Conservation (phyloP, 2,888 invertebrate species). For the Mythimna lalbum region DNA sequence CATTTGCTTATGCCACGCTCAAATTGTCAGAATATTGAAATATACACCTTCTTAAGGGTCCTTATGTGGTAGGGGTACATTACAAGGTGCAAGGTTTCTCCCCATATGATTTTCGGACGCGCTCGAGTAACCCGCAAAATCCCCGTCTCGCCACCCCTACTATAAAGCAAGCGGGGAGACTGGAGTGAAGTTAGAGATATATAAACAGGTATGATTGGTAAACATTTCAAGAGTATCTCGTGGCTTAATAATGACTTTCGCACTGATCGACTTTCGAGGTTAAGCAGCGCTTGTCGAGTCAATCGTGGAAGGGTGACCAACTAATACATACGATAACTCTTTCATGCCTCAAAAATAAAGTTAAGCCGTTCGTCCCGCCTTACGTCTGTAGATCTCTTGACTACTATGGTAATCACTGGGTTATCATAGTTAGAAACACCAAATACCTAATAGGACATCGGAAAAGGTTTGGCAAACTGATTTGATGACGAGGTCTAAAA, state of each 20-base stretch:
- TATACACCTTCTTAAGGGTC: no score
- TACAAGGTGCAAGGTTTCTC: no score
- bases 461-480: no score
- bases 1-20: no score
- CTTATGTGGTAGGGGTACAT: no score
- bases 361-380: background rate
- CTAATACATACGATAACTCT: background rate
- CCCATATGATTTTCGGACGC: no score
- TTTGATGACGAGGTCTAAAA: slow-evolving; percentile 25
- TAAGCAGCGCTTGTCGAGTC: background rate
- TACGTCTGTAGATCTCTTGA: no score
- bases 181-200: slow-evolving; percentile 61
- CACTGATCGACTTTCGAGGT: background rate
- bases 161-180: slow-evolving; percentile 44
- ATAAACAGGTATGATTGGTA: slow-evolving; percentile 24
- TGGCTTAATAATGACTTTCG: background rate
- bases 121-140: no score
- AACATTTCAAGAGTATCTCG: background rate
- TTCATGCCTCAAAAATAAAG: background rate
- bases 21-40: no score
- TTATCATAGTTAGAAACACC: background rate
- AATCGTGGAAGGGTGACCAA: background rate
- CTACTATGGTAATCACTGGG: no score
- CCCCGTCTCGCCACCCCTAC: no score
- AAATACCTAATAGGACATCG: no score